phyloP scores from a whole-genome alignment of 2,888 invertebrate genomes.

The Cylindroiulus punctatus region DNA sequence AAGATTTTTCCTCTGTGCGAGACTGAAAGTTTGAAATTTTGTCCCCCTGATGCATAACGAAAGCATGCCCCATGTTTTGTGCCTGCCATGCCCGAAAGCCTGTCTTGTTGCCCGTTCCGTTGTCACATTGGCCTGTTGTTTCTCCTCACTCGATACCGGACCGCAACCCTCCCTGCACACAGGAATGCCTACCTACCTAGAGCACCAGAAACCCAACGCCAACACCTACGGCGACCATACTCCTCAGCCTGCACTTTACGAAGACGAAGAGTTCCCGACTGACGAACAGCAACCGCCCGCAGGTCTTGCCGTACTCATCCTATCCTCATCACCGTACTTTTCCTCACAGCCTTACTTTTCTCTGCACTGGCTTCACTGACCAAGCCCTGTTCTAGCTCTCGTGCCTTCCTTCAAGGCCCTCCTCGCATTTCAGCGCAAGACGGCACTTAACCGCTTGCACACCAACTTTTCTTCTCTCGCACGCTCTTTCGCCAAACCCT shows the following conservation, averaged over 20 bases:
- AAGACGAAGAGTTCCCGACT: conserved; percentile 47
- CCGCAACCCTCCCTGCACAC: conserved; percentile 22
- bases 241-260: conserved; percentile 43
- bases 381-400: conserved; percentile 4
- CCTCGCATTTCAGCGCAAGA: neutral
- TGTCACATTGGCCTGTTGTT: conserved; percentile 8
- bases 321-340: neutral
- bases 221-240: conserved; percentile 47
- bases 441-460: neutral
- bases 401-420: neutral
- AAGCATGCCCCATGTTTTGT: neutral
- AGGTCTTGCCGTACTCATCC: conserved; percentile 36
- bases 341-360: neutral
- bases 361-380: conserved; percentile 4
- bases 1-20: no score
- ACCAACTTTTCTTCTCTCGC: neutral
- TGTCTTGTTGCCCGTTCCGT: neutral
- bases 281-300: conserved; percentile 44
- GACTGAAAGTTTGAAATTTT: neutral
- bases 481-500: neutral
- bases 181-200: conserved; percentile 49
- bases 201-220: conserved; percentile 53
- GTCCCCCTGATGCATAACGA: neutral
- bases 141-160: conserved; percentile 5
- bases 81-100: neutral